Conservation (phyloP, 2,888 invertebrate genomes). For the Cryptocephalus primarius region DNA sequence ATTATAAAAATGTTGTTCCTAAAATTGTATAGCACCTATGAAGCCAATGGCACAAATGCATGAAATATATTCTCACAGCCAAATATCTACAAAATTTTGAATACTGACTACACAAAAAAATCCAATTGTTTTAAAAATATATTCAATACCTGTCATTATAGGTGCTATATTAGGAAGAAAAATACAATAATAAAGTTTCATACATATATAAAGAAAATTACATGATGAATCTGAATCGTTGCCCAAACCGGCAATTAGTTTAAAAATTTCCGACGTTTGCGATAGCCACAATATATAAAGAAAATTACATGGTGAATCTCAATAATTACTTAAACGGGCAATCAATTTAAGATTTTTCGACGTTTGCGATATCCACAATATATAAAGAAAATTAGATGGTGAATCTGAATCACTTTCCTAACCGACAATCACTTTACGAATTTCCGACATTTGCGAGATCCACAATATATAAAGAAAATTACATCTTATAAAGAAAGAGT, state of each 20-base stretch:
- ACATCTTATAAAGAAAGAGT: too few relatives aligned
- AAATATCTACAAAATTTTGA: conserved; percentile 31
- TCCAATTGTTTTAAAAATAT: conserved; percentile 24
- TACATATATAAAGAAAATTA: conserved; percentile 16
- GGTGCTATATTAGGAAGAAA: conserved; percentile 28
- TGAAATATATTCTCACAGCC: conserved; percentile 35
- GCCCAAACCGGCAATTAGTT: neutral
- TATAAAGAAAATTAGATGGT: neutral
- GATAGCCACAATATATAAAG: too few relatives aligned
- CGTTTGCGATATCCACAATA: too few relatives aligned
- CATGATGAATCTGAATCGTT: conserved; percentile 15
- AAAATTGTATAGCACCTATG: conserved; percentile 29
- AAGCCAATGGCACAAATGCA: conserved; percentile 39
- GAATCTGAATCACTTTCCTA: neutral
- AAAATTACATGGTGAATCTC: too few relatives aligned
- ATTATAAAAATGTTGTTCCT: conserved; percentile 22
- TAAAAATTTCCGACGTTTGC: too few relatives aligned
- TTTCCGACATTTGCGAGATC: too few relatives aligned
- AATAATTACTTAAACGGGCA: too few relatives aligned
- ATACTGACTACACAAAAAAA: conserved; percentile 33
- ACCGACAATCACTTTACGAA: conserved; percentile 72
- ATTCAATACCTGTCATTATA: conserved; percentile 28
- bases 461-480: too few relatives aligned
- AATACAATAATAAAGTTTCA: conserved; percentile 13
- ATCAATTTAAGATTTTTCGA: conserved; percentile 87